Conservation (phyloP, 2,888 invertebrate species). For the Dryococelus australis region DNA sequence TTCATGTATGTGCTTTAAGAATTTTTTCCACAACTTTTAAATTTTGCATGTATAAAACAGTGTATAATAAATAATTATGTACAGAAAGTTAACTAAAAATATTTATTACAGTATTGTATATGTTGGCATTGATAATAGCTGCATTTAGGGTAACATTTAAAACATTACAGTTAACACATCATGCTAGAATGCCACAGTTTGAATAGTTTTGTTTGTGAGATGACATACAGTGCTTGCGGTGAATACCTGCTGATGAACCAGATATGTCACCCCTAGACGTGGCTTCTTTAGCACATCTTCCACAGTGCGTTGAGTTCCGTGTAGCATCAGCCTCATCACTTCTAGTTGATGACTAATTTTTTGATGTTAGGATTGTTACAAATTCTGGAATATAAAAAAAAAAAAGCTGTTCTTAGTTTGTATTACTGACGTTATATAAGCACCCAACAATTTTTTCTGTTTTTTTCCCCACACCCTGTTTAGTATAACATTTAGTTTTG, state of each 20-base stretch:
- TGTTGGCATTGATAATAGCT: background rate
- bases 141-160: background rate
- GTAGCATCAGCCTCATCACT: background rate
- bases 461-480: no score
- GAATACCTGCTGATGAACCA: background rate
- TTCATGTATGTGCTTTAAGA: no score
- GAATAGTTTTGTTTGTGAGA: background rate
- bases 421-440: no score
- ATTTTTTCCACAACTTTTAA: background rate
- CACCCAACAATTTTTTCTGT: no score
- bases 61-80: background rate
- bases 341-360: constrained; percentile 67
- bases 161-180: constrained; percentile 9
- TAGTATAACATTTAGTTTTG: no score
- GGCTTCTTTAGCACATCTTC: background rate
- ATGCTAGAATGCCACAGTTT: background rate
- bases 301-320: background rate
- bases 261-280: background rate
- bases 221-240: background rate
- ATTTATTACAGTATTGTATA: background rate
- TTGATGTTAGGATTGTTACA: constrained; percentile 83
- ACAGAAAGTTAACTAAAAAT: background rate
- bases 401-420: no score
- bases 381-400: constrained; percentile 69
- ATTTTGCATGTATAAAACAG: constrained; percentile 19